Evolutionary conservation across 2,797 vertebrate species (phyloP).

Genomic region (Myioborus melanocephalus): DNA sequence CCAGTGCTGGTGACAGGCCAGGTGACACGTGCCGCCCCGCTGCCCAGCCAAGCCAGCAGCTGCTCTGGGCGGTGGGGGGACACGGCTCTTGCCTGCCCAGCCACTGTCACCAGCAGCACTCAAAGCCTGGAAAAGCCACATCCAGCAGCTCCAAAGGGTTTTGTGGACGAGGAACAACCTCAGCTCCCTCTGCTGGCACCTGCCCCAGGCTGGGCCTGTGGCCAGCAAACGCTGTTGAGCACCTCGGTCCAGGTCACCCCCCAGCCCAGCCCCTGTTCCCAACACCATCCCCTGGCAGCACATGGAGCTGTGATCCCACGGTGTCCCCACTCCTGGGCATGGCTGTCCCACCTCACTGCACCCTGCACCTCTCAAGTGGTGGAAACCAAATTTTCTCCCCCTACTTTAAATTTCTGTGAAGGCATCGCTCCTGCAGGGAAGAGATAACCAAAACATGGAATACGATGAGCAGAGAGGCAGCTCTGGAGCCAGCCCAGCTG

Average conservation of each 20-base stretch:
- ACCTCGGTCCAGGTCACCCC: background rate
- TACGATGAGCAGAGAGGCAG: accelerated
- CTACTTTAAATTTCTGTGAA: accelerated
- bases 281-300: accelerated
- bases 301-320: accelerated
- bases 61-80: accelerated
- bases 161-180: background rate
- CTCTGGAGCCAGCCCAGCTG: background rate
- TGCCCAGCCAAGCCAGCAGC: background rate
- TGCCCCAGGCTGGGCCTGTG: background rate
- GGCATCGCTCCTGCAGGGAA: background rate
- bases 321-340: accelerated
- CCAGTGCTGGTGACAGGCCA: background rate
- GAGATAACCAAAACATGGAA: accelerated
- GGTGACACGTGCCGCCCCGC: background rate
- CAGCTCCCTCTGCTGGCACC: slow-evolving; percentile 62
- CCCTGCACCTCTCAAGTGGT: accelerated
- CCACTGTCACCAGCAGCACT: background rate
- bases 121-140: background rate
- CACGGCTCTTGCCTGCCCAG: accelerated
- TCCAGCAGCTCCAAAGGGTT: background rate
- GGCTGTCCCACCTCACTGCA: accelerated
- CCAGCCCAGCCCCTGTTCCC: background rate
- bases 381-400: background rate
- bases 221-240: background rate